phyloP scores from a whole-genome alignment of 1,140 invertebrate genomes.

The Triops longicaudatus region DNA sequence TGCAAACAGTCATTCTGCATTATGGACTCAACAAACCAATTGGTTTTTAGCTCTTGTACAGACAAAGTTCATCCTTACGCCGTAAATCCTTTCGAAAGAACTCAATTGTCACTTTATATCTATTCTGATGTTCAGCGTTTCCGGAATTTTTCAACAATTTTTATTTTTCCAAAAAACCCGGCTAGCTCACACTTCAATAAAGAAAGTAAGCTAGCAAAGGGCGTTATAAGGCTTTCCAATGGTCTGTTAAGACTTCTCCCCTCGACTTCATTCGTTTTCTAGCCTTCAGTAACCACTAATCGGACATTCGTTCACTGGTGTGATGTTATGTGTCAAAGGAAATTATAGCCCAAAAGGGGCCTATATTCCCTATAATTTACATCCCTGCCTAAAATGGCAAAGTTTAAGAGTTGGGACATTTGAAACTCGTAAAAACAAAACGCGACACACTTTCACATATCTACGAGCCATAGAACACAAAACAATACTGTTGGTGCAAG shows the following conservation, averaged over 20 bases:
- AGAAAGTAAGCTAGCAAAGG: background rate
- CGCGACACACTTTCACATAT: background rate
- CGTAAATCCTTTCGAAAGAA: too few species aligned
- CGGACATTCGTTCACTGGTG: background rate
- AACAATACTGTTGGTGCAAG: background rate
- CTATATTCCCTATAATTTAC: background rate
- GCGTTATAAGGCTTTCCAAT: background rate
- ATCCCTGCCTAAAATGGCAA: background rate
- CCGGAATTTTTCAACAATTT: too few species aligned
- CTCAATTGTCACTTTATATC: too few species aligned
- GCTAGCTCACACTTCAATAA: too few species aligned
- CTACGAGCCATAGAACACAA: background rate
- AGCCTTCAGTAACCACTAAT: background rate
- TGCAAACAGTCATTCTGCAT: too few species aligned
- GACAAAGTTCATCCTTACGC: too few species aligned
- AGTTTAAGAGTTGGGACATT: too few species aligned
- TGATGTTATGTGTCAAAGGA: background rate
- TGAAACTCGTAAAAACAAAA: background rate
- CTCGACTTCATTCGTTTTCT: background rate
- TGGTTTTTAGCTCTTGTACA: too few species aligned
- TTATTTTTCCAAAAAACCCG: too few species aligned
- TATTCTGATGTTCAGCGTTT: too few species aligned
- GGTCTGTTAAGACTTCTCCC: background rate
- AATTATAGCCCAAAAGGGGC: background rate
- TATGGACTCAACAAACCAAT: too few species aligned